Conservation (phyloP, 2,888 invertebrate species). For the Argynnis bischoffii region DNA sequence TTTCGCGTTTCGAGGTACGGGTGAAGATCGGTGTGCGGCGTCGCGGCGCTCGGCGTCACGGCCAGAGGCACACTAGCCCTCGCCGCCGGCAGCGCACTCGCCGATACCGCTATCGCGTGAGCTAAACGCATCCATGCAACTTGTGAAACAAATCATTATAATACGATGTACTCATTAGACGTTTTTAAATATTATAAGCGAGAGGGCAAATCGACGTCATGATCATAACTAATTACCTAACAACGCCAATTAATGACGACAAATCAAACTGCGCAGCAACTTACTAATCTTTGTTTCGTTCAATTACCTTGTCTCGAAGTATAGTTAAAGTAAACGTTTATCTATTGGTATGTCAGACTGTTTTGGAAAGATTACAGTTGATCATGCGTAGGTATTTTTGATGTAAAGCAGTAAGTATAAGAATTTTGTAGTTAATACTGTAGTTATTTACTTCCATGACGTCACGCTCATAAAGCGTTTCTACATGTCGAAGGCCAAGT, state of each 20-base stretch:
- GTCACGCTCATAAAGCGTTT: slow-evolving; percentile 50
- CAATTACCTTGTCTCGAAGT: not conserved
- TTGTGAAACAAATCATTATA: slow-evolving; percentile 19
- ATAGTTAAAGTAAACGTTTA: not conserved
- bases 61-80: slow-evolving; percentile 57
- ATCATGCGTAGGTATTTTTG: not conserved
- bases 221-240: slow-evolving; percentile 31
- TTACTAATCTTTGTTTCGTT: slow-evolving; percentile 19
- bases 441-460: slow-evolving; percentile 46
- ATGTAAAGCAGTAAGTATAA: not conserved
- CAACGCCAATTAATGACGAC: slow-evolving; percentile 33
- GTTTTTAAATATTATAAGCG: slow-evolving; percentile 29
- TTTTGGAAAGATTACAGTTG: not conserved
- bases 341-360: not conserved
- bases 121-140: slow-evolving; percentile 26
- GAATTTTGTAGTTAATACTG: slow-evolving; percentile 8
- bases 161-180: slow-evolving; percentile 24
- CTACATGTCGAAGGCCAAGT: slow-evolving; percentile 61
- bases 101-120: slow-evolving; percentile 41
- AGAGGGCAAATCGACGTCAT: slow-evolving; percentile 30
- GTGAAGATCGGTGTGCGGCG: slow-evolving; percentile 37
- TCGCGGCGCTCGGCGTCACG: slow-evolving; percentile 65
- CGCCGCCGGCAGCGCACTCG: slow-evolving; percentile 29
- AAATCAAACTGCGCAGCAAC: slow-evolving; percentile 29
- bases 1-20: slow-evolving; percentile 55